Evolutionary conservation across 2,888 invertebrate species (phyloP).

Genomic region (Peribatodes rhomboidaria): DNA sequence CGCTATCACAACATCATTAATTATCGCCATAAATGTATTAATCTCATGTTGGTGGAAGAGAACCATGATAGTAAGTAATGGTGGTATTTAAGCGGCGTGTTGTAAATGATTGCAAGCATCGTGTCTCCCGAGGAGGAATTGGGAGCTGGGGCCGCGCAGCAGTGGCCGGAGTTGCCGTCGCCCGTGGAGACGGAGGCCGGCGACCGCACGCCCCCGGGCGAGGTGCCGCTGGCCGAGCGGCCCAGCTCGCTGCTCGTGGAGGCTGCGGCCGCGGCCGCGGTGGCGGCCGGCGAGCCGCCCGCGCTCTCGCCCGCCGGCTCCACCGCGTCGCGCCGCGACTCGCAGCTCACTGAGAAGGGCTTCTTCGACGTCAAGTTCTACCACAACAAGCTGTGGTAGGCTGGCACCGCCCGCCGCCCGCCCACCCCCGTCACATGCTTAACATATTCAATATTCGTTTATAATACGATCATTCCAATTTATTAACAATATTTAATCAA

Average conservation of each 20-base stretch:
- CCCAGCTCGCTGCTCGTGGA: conserved; percentile 26
- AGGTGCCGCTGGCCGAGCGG: conserved; percentile 17
- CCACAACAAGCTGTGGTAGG: conserved; percentile 92
- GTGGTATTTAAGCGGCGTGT: background rate
- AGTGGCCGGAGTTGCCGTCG: background rate
- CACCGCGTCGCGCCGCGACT: conserved; percentile 58
- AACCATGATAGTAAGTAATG: background rate
- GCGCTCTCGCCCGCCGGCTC: conserved; percentile 53
- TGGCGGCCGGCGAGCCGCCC: conserved; percentile 25
- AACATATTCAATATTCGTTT: conserved; percentile 1
- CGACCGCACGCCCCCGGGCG: background rate
- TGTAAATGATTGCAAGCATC: conserved; percentile 29
- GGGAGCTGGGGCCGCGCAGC: background rate
- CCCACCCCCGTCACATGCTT: background rate
- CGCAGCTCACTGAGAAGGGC: conserved; percentile 88
- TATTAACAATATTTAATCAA: background rate
- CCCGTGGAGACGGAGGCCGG: conserved; percentile 13
- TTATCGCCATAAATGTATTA: too few species aligned
- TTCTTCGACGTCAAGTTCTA: conserved; percentile 92
- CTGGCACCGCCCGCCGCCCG: background rate
- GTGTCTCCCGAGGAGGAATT: background rate
- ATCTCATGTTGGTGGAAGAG: too few species aligned
- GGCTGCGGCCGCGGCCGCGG: conserved; percentile 35
- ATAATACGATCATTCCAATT: conserved; percentile 15
- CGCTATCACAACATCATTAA: too few species aligned